Evolutionary conservation across 2,888 invertebrate species (phyloP), one percentile per base, ranked within the genome.

Genomic region (Ochropacha duplaris): DNA sequence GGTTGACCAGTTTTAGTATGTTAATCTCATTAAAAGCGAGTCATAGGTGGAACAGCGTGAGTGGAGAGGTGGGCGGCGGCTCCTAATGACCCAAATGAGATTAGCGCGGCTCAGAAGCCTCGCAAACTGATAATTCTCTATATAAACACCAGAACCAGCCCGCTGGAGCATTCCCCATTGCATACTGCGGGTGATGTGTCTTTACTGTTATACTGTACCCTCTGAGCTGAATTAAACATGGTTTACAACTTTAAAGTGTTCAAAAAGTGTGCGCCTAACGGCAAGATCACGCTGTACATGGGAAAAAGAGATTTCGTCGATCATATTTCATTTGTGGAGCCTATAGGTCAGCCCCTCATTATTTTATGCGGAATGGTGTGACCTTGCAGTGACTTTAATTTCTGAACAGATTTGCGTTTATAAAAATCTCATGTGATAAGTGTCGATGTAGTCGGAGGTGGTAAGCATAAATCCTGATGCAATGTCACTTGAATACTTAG

Each of bases 171-270:
- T 52, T 54, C 12, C 31, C 12, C 2, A 57, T 26, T 22, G 61
- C 34, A 36, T 2, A 24, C 19, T 49, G 22, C 51, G 39, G 3
- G 19, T 44, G 8, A 36, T 16, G 55, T 56, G 50, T 36, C 28
- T 12, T 39, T 34, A 4, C 31, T 56, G 44, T 49, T 14, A 34
- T 54, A 6, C 31, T 24, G 55, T 22, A 36, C n/a, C n/a, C n/a
- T n/a, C n/a, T n/a, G 34, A n/a, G 54, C 22, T n/a, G 49, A 4
- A 39, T 44, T 9, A 76, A 94, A 84, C 65, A 98, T 98, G 98
- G 98, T 97, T 83, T 96, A 95, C 78, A 97, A 97, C 84, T 97
- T 97, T 86, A 96, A 97, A 88, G 98, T 98, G 81, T 98, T 96
- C 89, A 98, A 98, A 90, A 98, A 98, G 93, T 95, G 95, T 78